Percentiles rank a stretch among this genome's conserved stretches.
These are phyloP conservation scores for Rutpela maculata DNA, from an alignment of 2,888 invertebrate genomes.

Conservation along the genomic window DNA sequence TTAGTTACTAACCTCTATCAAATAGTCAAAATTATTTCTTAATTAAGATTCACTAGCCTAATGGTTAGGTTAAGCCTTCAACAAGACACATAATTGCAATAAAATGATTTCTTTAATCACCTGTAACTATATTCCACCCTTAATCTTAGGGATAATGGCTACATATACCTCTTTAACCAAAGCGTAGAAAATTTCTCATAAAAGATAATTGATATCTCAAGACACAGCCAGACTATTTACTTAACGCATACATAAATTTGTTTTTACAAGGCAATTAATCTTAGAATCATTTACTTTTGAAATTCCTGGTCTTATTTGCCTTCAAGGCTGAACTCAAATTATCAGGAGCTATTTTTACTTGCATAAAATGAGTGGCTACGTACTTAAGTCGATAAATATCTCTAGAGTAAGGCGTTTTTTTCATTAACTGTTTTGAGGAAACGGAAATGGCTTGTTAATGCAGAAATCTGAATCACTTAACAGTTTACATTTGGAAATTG, in stretches of 20 bases:
- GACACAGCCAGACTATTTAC: background rate
- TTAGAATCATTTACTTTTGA: background rate
- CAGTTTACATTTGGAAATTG: constrained; percentile 13
- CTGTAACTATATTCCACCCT: no score
- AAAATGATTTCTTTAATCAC: no score
- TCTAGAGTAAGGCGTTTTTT: background rate
- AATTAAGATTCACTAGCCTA: no score
- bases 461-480: constrained; percentile 28
- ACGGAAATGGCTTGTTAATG: constrained; percentile 33
- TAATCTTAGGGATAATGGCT: background rate
- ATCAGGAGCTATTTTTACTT: constrained; percentile 26
- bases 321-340: constrained; percentile 19
- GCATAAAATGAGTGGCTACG: background rate
- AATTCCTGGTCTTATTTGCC: background rate
- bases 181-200: background rate
- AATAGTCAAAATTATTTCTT: no score
- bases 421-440: constrained; percentile 25
- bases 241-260: background rate
- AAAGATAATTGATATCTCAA: background rate
- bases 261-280: constrained; percentile 1
- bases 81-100: no score
- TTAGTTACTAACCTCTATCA: no score
- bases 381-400: constrained; percentile 10
- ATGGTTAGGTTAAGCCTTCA: no score
- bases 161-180: background rate